Evolutionary conservation across 2,888 invertebrate genomes (phyloP), one percentile per base, ranked within the genome.

Genomic region (Pecten maximus): DNA sequence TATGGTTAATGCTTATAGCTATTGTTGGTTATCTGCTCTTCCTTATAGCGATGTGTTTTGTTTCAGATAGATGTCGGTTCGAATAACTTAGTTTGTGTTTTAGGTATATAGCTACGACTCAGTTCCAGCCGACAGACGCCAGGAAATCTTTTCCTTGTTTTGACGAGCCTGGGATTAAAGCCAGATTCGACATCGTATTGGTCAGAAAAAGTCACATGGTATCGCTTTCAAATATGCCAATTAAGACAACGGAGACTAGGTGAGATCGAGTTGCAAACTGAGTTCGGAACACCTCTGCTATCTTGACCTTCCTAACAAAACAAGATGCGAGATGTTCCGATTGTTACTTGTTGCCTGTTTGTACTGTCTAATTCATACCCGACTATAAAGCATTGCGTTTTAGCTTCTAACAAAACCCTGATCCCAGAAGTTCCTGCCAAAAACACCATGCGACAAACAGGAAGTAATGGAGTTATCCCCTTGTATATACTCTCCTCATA

Each of bases 61-160:
- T n/a, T n/a, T n/a, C n/a, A n/a, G n/a, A n/a, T n/a, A n/a, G 44
- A 8, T 44, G 4, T 44, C 44, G 4, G 54, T n/a, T n/a, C 19
- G 54, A 74, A 28, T 74, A 74, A 74, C 74, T 35, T 0, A 74
- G 74, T 4, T 74, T 74, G 74, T 74, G 35, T 74, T 74, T 35
- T 35, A 74, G 74, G 74, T 94, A 94, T 91, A 98, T 99, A 96
- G 98, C 98, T 16, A 98, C 98, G 0, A 98, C 98, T 16, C 95
- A 95, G 97, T 98, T 99, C 96, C 98, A 99, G 96, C 98, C 99
- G 0, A 99, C 99, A 0, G 98, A 98, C 97, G 99, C 99, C 0
- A 97, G 99, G 44, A 98, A 98, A 97, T 98, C 99, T 0, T 99
- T 98, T 96, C 99, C 99, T 0, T 99, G 99, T 96, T 99, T 99